Conservation (phyloP, 2,113 vertebrate species). For the Gopherus evgoodei region DNA sequence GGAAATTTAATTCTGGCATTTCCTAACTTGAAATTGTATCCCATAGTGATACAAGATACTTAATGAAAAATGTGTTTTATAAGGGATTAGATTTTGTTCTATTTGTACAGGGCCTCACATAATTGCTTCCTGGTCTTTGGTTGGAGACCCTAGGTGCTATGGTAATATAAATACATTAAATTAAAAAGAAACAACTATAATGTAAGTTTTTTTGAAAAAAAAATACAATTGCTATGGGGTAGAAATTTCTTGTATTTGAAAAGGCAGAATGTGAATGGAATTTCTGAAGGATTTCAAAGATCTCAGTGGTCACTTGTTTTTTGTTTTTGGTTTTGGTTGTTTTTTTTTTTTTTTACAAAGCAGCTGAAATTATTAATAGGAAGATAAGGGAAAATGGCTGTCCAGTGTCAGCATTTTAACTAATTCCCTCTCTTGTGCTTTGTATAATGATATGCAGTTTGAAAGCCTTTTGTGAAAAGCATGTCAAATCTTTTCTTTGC, state of each 20-base stretch:
- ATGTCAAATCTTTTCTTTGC: not conserved
- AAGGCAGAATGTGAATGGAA: not conserved
- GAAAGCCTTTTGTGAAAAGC: not conserved
- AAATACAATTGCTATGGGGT: not conserved
- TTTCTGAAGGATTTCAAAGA: not conserved
- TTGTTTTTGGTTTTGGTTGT: too few species aligned
- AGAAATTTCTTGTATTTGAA: not conserved
- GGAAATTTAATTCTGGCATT: not conserved
- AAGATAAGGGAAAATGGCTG: not conserved
- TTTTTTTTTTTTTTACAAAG: not conserved
- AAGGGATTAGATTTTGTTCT: not conserved
- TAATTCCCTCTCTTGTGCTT: not conserved
- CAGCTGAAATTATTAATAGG: not conserved
- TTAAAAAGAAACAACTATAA: too few species aligned
- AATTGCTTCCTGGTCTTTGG: not conserved
- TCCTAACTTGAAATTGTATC: not conserved
- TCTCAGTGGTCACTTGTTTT: not conserved
- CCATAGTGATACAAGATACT: not conserved
- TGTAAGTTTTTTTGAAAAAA: not conserved
- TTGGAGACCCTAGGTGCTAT: not conserved
- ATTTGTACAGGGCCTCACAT: not conserved
- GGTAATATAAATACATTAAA: too few species aligned
- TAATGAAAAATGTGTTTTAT: not conserved
- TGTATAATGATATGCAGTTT: not conserved
- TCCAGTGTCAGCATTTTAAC: not conserved